phyloP scores from a whole-genome alignment of 2,113 vertebrate species.

The Edolisoma coerulescens region DNA sequence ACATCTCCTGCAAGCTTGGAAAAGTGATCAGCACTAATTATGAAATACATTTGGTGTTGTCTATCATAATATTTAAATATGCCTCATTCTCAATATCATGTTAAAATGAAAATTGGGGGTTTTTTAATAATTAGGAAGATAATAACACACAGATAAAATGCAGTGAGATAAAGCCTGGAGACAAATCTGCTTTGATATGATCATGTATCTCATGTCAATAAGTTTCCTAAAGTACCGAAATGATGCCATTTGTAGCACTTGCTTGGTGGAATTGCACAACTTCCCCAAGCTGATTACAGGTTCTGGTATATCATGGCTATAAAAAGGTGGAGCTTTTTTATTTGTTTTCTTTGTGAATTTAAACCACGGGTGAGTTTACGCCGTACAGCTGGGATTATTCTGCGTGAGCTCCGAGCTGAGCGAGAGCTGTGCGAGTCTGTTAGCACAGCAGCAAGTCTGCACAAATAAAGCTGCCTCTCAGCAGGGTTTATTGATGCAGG shows the following conservation, averaged over 20 bases:
- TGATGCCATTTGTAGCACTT: background rate
- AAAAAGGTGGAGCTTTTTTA: background rate
- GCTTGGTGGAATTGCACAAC: background rate
- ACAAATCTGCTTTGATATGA: background rate
- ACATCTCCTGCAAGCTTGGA: background rate
- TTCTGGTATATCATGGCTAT: background rate
- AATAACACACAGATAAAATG: background rate
- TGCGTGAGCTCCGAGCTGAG: background rate
- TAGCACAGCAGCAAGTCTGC: background rate
- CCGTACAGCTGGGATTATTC: background rate
- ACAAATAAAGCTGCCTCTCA: constrained; percentile 10
- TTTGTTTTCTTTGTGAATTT: background rate
- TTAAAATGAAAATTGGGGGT: background rate
- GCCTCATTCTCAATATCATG: background rate
- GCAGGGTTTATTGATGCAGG: constrained; percentile 12
- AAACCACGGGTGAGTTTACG: background rate
- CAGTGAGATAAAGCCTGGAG: background rate
- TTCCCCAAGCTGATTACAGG: background rate
- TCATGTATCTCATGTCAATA: background rate
- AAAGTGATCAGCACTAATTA: background rate
- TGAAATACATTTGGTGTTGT: background rate
- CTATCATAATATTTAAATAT: background rate
- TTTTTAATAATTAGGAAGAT: background rate
- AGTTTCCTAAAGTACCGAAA: background rate
- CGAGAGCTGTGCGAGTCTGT: background rate